A percentile compares a stretch with the other conserved stretches of the same genome.
These are phyloP conservation scores for Poecilia picta DNA, from an alignment of 2,797 vertebrate genomes.

Conservation along the genomic window DNA sequence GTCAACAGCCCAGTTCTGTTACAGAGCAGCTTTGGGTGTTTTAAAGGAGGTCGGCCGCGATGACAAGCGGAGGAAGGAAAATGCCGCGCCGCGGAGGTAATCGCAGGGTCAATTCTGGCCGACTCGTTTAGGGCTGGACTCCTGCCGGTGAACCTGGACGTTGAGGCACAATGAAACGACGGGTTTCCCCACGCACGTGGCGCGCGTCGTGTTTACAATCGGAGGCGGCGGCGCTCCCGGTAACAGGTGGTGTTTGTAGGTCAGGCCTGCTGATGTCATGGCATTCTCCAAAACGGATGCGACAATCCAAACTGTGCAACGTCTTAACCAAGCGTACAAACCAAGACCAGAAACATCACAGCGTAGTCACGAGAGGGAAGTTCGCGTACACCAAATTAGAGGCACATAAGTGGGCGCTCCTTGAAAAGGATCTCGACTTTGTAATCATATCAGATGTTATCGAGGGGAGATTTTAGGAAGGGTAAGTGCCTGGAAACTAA, in stretches of 20 bases:
- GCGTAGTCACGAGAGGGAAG: slow-evolving; percentile 52
- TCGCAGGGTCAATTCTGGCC: slow-evolving; percentile 66
- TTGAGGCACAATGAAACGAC: slow-evolving; percentile 68
- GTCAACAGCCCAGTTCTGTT: slow-evolving; percentile 71
- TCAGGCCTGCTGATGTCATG: slow-evolving; percentile 52
- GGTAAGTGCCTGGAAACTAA: slow-evolving; percentile 74
- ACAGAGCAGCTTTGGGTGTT: slow-evolving; percentile 50
- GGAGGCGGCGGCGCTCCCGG: slow-evolving; percentile 35
- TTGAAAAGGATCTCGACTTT: slow-evolving; percentile 74
- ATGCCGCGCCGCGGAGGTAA: slow-evolving; percentile 65
- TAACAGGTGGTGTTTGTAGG: slow-evolving; percentile 53
- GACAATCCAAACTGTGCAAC: slow-evolving; percentile 31
- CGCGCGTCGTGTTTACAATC: slow-evolving; percentile 53
- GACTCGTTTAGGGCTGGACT: slow-evolving; percentile 61
- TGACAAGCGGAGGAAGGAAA: slow-evolving; percentile 70
- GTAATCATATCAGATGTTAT: slow-evolving; percentile 78
- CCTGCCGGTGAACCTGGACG: slow-evolving; percentile 62
- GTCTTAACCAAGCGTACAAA: slow-evolving; percentile 40
- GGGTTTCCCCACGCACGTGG: slow-evolving; percentile 43
- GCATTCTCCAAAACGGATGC: slow-evolving; percentile 45
- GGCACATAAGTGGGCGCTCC: slow-evolving; percentile 62
- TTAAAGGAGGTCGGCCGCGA: slow-evolving; percentile 61
- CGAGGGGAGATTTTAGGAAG: slow-evolving; percentile 69
- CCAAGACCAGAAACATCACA: slow-evolving; percentile 37
- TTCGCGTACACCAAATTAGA: slow-evolving; percentile 65